Evolutionary conservation across 2,113 vertebrate species (phyloP), one percentile per base, ranked within the genome.

Genomic region (Mugil cephalus): DNA sequence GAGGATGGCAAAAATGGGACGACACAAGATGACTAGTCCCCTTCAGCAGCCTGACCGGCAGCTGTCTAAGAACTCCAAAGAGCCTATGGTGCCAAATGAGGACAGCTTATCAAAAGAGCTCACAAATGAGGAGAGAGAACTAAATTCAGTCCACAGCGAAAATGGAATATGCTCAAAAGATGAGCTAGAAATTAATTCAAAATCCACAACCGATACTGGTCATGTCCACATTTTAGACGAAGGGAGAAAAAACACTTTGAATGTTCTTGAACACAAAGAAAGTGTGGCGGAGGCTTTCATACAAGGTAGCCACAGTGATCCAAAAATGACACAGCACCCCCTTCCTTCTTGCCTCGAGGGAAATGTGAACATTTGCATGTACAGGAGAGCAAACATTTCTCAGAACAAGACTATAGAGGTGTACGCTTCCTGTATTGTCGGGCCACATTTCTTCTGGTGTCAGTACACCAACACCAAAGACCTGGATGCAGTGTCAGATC

Each of bases 371-470:
- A 60, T 34, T 42, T 65, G 12, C 67, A 34, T 14, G 13, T 92
- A 67, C 87, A 89, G 15, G 86, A 94, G 46, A 67, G 85, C 83
- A 93, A 90, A 92, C 30, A 53, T 93, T 60, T 92, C 91, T 35
- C 77, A 71, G 30, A 89, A 92, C 10, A 86, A 91, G 45, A 70
- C 45, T 0, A 11, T 94, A 55, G 90, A 93, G 47, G 89, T 90
- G 1, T 95, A 94, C 2, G 74, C 94, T 12, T 92, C 92, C 0
- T 87, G 92, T 8, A 88, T 95, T 50, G 90, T 84, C 1, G 88
- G 89, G 24, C 96, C 96, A 5, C 87, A 92, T 42, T 94, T 92
- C 76, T 97, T 97, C 55, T 97, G 96, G 97, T 96, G 96, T 87
- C 92, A 92, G 43, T 80, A 85, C 62, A 73, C 88, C 4, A 86